A percentile compares a stretch with the other conserved stretches of the same genome.
phyloP scores from a whole-genome alignment of 2,888 invertebrate genomes.

The Melanargia galathea region DNA sequence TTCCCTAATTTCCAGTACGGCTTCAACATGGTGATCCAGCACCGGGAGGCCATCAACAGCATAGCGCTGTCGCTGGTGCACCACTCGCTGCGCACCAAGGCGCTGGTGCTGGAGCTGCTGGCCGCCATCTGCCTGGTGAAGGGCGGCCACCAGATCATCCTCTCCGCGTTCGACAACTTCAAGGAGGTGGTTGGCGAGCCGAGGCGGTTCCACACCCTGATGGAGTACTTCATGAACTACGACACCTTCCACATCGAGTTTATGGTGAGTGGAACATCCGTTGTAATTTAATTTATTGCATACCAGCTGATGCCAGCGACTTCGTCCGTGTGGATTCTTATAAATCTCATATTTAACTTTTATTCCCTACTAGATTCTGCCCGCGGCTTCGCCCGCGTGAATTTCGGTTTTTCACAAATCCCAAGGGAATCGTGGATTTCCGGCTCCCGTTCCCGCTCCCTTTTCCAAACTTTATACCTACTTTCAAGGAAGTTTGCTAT shows the following conservation, averaged over 20 bases:
- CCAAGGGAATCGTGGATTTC: too few species aligned
- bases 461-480: too few species aligned
- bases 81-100: conserved; percentile 98
- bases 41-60: conserved; percentile 98
- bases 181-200: conserved; percentile 94
- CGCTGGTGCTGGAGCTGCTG: conserved; percentile 96
- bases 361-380: too few species aligned
- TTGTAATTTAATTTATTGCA: too few species aligned
- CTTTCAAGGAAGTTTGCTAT: too few species aligned
- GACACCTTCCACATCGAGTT: conserved; percentile 99
- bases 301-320: too few species aligned
- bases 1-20: conserved; percentile 87
- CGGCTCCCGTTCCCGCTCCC: too few species aligned
- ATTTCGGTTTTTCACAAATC: too few species aligned
- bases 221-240: conserved; percentile 98
- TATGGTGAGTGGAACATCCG: conserved; percentile 86
- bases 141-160: conserved; percentile 99
- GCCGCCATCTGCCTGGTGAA: conserved; percentile 99
- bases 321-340: too few species aligned
- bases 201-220: conserved; percentile 96
- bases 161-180: conserved; percentile 98
- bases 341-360: too few species aligned
- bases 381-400: too few species aligned
- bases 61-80: conserved; percentile 98
- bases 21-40: conserved; percentile 99